phyloP scores from a whole-genome alignment of 2,797 vertebrate genomes.

The Sebastes steindachneri region DNA sequence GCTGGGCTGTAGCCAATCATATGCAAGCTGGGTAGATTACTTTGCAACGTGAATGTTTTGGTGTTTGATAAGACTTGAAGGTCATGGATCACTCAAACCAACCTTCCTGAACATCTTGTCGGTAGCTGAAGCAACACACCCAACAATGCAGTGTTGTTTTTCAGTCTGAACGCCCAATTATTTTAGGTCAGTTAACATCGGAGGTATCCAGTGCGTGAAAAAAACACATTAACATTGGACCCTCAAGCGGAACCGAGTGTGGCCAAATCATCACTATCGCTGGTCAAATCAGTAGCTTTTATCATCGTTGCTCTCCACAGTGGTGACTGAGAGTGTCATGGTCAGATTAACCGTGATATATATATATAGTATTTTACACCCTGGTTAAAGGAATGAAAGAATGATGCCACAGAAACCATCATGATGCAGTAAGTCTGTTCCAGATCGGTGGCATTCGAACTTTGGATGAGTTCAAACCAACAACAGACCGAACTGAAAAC shows the following conservation, averaged over 20 bases:
- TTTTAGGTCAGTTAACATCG: neutral
- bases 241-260: neutral
- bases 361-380: neutral
- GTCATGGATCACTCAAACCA: neutral
- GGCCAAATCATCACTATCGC: neutral
- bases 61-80: neutral
- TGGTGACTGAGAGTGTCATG: neutral
- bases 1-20: neutral
- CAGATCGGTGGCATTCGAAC: fast-evolving
- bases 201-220: neutral
- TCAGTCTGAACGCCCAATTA: neutral
- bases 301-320: neutral
- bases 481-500: neutral
- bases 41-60: neutral
- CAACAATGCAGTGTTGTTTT: neutral
- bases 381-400: neutral
- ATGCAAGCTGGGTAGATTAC: neutral
- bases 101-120: too few species aligned
- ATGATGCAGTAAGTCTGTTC: neutral
- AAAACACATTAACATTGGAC: neutral
- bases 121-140: too few species aligned
- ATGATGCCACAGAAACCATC: neutral
- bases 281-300: neutral
- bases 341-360: neutral
- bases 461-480: neutral